A percentile compares a stretch with the other conserved stretches of the same genome.
Evolutionary conservation across 2,888 invertebrate species (phyloP).

Genomic region (Drosophila pseudotakahashii): DNA sequence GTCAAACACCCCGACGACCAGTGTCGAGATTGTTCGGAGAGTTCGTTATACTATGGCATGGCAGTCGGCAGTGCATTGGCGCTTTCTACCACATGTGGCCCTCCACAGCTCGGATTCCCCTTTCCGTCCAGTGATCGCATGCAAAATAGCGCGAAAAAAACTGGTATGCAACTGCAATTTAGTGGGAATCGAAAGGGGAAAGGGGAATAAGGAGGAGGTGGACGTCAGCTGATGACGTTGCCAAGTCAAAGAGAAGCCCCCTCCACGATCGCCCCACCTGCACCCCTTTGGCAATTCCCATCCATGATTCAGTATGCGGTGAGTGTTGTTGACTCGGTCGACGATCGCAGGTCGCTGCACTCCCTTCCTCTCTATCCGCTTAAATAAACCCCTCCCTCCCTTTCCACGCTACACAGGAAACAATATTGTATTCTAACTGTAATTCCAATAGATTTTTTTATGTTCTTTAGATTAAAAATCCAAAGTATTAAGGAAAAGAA

Average conservation of each 20-base stretch:
- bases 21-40: constrained; percentile 49
- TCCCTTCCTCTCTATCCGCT: constrained; percentile 31
- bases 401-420: neutral
- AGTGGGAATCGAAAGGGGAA: no score
- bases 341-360: constrained; percentile 73
- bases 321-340: constrained; percentile 52
- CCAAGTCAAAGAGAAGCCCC: constrained; percentile 44
- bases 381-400: constrained; percentile 1
- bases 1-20: constrained; percentile 64
- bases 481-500: no score
- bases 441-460: no score
- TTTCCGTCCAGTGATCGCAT: constrained; percentile 50
- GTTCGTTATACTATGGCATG: constrained; percentile 66
- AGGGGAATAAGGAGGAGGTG: neutral
- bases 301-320: constrained; percentile 49
- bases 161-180: constrained; percentile 66
- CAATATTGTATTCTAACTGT: neutral
- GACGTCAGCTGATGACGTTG: constrained; percentile 53
- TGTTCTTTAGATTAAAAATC: no score
- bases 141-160: constrained; percentile 71
- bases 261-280: constrained; percentile 3
- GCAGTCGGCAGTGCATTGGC: constrained; percentile 49
- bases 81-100: constrained; percentile 73
- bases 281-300: constrained; percentile 26
- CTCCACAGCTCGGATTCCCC: constrained; percentile 5